Conservation (phyloP, 1,140 invertebrate species). For the Rhizoglyphus robini region DNA sequence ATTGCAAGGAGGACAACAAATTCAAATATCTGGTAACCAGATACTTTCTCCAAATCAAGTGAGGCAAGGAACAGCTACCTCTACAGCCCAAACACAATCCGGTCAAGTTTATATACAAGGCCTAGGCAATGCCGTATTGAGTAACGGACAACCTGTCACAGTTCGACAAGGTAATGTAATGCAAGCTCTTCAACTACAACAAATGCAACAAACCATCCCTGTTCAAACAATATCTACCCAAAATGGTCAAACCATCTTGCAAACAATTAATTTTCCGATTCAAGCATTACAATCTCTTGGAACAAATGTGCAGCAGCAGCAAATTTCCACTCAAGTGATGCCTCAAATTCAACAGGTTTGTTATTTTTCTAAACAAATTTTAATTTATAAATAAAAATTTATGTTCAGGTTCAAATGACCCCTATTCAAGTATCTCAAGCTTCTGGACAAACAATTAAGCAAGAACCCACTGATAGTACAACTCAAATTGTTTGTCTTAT, state of each 20-base stretch:
- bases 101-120: constrained; percentile 28
- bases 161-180: constrained; percentile 40
- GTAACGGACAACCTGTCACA: constrained; percentile 55
- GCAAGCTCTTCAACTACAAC: constrained; percentile 57
- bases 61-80: constrained; percentile 6
- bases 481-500: constrained; percentile 13
- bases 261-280: constrained; percentile 78
- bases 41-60: constrained; percentile 30
- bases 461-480: constrained; percentile 19
- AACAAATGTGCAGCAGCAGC: constrained; percentile 32
- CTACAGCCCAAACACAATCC: constrained; percentile 19
- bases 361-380: background rate
- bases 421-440: constrained; percentile 28
- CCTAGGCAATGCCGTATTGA: constrained; percentile 26
- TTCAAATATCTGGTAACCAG: constrained; percentile 34
- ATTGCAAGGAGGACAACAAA: constrained; percentile 47
- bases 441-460: constrained; percentile 17
- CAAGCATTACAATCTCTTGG: constrained; percentile 51
- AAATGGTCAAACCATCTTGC: constrained; percentile 79
- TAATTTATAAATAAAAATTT: background rate
- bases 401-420: constrained; percentile 58
- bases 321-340: constrained; percentile 20
- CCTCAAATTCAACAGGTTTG: constrained; percentile 21
- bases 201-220: constrained; percentile 63
- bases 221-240: constrained; percentile 77